phyloP scores from a whole-genome alignment of 2,888 invertebrate species.

The Drosophila cyrtoloma region DNA sequence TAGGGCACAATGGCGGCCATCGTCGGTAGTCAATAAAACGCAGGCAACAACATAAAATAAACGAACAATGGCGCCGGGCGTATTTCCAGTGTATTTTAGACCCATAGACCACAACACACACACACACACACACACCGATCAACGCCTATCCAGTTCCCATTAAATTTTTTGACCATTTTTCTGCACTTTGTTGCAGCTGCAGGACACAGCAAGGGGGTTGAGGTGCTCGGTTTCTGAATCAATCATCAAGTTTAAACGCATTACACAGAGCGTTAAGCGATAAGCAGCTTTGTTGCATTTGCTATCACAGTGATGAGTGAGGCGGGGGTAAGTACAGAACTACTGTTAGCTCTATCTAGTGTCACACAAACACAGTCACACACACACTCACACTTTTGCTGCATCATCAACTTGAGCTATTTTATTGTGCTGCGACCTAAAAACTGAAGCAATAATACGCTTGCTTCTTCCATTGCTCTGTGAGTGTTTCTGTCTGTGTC shows the following conservation, averaged over 20 bases:
- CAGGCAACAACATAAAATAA: slow-evolving; percentile 76
- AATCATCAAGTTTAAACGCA: slow-evolving; percentile 79
- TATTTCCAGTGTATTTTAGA: slow-evolving; percentile 6
- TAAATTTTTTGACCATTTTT: slow-evolving; percentile 64
- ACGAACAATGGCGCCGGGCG: slow-evolving; percentile 69
- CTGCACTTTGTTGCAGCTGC: slow-evolving; percentile 72
- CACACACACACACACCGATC: not conserved
- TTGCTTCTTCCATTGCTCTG: slow-evolving; percentile 61
- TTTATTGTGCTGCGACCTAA: slow-evolving; percentile 69
- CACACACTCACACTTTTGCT: slow-evolving; percentile 31
- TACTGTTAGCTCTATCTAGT: slow-evolving; percentile 55
- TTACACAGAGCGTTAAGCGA: slow-evolving; percentile 76
- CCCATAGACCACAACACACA: slow-evolving; percentile 5
- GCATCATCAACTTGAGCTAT: slow-evolving; percentile 71
- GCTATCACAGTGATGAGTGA: not conserved
- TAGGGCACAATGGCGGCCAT: slow-evolving; percentile 74
- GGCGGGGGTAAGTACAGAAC: slow-evolving; percentile 6
- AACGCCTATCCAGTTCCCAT: slow-evolving; percentile 35
- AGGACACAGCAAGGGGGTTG: not conserved
- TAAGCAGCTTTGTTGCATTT: slow-evolving; percentile 77
- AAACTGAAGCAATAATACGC: slow-evolving; percentile 76
- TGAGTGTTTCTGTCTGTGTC: slow-evolving; percentile 10
- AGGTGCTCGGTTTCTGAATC: slow-evolving; percentile 45
- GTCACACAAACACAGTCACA: slow-evolving; percentile 24
- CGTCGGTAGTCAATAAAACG: slow-evolving; percentile 74